Percentiles rank a stretch among this genome's conserved stretches.
Conservation (phyloP, 2,797 vertebrate species). For the Pseudochaenichthys georgianus region DNA sequence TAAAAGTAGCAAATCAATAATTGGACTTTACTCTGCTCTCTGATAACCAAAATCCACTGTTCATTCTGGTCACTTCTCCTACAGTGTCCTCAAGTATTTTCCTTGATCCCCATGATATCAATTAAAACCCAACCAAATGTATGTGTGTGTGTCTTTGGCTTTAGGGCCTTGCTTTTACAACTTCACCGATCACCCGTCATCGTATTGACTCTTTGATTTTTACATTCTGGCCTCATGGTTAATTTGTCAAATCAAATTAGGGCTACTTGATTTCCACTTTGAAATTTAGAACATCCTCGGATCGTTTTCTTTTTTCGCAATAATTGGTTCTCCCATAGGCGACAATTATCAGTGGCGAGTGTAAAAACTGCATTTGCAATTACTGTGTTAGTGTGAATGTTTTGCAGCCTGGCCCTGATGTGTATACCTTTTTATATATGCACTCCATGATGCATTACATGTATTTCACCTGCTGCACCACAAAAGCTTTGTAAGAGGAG, state of each 20-base stretch:
- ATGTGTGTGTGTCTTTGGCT: slow-evolving; percentile 4
- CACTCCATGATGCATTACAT: slow-evolving; percentile 1
- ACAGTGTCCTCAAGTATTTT: slow-evolving; percentile 21
- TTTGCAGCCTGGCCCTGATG: slow-evolving; percentile 46
- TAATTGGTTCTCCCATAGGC: slow-evolving; percentile 75
- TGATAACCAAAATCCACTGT: not conserved
- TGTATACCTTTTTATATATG: too few relatives aligned
- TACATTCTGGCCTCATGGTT: slow-evolving; percentile 44
- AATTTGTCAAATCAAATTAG: slow-evolving; percentile 62
- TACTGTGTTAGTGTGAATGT: slow-evolving; percentile 53
- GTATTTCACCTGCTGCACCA: slow-evolving; percentile 24
- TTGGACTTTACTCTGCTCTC: not conserved
- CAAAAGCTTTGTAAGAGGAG: slow-evolving; percentile 9
- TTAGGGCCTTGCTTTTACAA: slow-evolving; percentile 12
- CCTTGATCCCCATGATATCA: slow-evolving; percentile 36
- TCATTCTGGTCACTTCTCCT: slow-evolving; percentile 20
- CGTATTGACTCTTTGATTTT: slow-evolving; percentile 62
- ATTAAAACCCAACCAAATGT: slow-evolving; percentile 18
- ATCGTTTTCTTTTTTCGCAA: slow-evolving; percentile 18
- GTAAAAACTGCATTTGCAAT: slow-evolving; percentile 73
- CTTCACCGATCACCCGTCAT: slow-evolving; percentile 24
- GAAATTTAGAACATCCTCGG: slow-evolving; percentile 61
- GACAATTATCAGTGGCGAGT: slow-evolving; percentile 69
- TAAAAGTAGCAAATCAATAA: not conserved
- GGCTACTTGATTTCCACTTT: slow-evolving; percentile 45